These are phyloP conservation scores for Agonopterix subpropinquella DNA, from an alignment of 2,888 invertebrate genomes.

Conservation along the genomic window DNA sequence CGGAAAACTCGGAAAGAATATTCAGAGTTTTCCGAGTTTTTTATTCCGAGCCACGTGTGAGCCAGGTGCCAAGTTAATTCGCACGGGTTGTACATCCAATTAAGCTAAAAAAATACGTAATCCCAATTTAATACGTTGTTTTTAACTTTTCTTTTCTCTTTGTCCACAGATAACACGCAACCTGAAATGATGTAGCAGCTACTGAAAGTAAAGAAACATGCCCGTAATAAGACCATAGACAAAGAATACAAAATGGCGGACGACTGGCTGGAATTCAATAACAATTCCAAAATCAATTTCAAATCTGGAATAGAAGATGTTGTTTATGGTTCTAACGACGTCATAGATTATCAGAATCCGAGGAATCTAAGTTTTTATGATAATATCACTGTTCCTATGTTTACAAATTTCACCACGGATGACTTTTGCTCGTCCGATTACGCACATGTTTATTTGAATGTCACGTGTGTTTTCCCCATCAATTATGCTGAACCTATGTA, in stretches of 20 bases:
- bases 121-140: too few relatives aligned
- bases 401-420: conserved; percentile 54
- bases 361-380: conserved; percentile 41
- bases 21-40: too few relatives aligned
- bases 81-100: too few relatives aligned
- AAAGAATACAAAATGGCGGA: conserved; percentile 44
- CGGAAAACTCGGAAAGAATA: too few relatives aligned
- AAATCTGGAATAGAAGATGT: neutral
- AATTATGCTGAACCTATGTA: conserved; percentile 82
- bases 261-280: conserved; percentile 43
- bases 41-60: too few relatives aligned
- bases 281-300: conserved; percentile 20
- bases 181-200: conserved; percentile 13
- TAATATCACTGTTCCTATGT: conserved; percentile 37
- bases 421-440: conserved; percentile 60
- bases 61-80: too few relatives aligned
- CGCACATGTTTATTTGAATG: conserved; percentile 74
- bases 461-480: conserved; percentile 80
- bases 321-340: conserved; percentile 12
- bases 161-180: conserved; percentile 29
- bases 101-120: too few relatives aligned
- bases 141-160: conserved; percentile 10
- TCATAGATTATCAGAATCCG: conserved; percentile 9
- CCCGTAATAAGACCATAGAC: conserved; percentile 22
- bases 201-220: conserved; percentile 22